Percentiles rank a stretch among this genome's conserved stretches.
Conservation (phyloP, 2,113 vertebrate genomes). For the Motacilla tschutschensis region DNA sequence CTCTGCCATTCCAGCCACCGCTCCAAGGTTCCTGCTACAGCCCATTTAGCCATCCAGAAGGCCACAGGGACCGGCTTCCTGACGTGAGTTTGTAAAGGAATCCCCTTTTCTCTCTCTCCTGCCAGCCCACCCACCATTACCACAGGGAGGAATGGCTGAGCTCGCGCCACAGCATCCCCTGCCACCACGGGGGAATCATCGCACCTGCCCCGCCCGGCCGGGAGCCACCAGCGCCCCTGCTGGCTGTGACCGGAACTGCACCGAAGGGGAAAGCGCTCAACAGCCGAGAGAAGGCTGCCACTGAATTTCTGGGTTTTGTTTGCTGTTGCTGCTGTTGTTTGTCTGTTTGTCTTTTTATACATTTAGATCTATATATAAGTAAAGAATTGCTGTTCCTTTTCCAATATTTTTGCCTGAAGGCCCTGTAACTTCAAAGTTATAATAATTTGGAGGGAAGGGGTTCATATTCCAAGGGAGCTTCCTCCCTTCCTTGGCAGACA, state of each 20-base stretch:
- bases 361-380: background rate
- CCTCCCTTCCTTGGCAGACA: background rate
- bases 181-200: accelerated
- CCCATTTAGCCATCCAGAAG: accelerated
- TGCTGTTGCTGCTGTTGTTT: background rate
- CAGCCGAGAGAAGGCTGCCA: accelerated
- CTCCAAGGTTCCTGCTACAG: background rate
- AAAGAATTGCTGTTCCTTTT: background rate
- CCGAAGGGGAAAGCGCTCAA: accelerated
- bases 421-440: background rate
- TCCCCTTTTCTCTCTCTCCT: no score
- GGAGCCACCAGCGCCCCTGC: background rate
- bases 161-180: background rate
- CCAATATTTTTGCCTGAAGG: background rate
- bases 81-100: accelerated
- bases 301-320: background rate
- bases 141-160: accelerated
- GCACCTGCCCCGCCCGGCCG: accelerated
- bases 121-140: accelerated
- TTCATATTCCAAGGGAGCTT: background rate
- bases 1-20: accelerated
- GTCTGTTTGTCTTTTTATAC: background rate
- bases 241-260: accelerated
- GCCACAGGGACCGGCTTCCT: accelerated
- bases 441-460: background rate